Evolutionary conservation across 1,140 invertebrate genomes (phyloP), one percentile per base, ranked within the genome.

Genomic region (Apis florea): DNA sequence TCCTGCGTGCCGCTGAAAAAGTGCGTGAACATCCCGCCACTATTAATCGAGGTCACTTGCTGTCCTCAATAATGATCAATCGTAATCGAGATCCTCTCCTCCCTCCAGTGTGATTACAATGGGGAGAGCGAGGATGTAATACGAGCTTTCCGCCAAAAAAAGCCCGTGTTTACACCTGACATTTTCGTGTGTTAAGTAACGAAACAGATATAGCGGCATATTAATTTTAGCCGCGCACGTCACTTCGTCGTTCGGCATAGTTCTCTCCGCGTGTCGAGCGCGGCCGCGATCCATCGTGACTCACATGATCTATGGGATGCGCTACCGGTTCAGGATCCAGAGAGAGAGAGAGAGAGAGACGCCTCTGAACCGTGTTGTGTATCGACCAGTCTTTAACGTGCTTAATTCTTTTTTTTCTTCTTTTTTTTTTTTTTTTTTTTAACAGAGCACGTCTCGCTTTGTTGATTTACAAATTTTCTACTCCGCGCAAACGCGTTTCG

Each of bases 1-100:
- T 99, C 98, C 87, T 96, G 96, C 66, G 90, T 83, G 12, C 92
- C 95, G 88, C 96, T 96, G 92, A 98, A 96, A 95, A 97, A 96
- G 88, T 97, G 97, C 79, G 97, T 97, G 94, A 97, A 96, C 92
- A 97, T 93, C 91, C 92, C 92, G 81, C 93, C 93, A 93, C 90
- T 87, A 93, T 94, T 89, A 94, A 93, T 93, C 91, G 90, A 93
- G 87, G 90, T 94, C 89, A 88, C 76, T 88, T 95, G 95, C 95
- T 96, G 95, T 95, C 93, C 95, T 96, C 95, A 89, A 90, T 91
- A 89, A 87, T 87, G 75, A 89, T 93, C 90, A 90, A 89, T 92
- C 82, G 54, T 59, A 24, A 61, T n/a, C 6, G 11, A 10, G 31
- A 40, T 40, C 31, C 31, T n/a, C n/a, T n/a, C n/a, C n/a, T n/a